Evolutionary conservation across 2,113 vertebrate genomes (phyloP).

Genomic region (Halcyon malimbica): DNA sequence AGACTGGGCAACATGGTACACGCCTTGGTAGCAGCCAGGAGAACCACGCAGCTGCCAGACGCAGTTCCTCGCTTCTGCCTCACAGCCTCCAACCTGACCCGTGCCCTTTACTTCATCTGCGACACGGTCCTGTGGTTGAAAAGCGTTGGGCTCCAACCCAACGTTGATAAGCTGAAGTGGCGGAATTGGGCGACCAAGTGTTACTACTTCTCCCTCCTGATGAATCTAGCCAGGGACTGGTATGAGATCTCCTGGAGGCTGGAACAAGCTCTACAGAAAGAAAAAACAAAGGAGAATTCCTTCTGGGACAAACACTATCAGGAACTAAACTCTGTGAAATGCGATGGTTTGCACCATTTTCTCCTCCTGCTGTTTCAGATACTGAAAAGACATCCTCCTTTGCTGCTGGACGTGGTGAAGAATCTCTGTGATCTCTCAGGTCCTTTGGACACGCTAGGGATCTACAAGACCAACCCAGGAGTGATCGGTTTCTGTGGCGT

Average conservation of each 20-base stretch:
- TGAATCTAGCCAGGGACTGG: conserved; percentile 82
- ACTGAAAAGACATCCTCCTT: conserved; percentile 81
- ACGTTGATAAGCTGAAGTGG: conserved; percentile 85
- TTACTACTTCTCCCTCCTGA: conserved; percentile 85
- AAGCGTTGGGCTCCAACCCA: conserved; percentile 75
- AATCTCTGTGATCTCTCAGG: conserved; percentile 91
- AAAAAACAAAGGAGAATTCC: conserved; percentile 37
- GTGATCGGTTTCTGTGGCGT: conserved; percentile 88
- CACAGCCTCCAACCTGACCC: conserved; percentile 81
- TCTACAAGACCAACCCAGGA: conserved; percentile 84
- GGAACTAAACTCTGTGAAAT: conserved; percentile 49
- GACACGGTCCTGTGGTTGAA: conserved; percentile 87
- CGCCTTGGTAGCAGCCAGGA: conserved; percentile 83
- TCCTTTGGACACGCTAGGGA: conserved; percentile 85
- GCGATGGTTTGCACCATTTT: conserved; percentile 77
- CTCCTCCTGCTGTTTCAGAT: conserved; percentile 75
- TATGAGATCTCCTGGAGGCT: conserved; percentile 83
- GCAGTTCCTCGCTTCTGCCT: conserved; percentile 84
- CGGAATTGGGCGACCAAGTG: conserved; percentile 78
- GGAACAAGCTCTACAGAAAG: conserved; percentile 53
- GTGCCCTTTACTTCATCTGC: conserved; percentile 88
- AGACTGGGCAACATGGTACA: conserved; percentile 88
- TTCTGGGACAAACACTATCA: neutral
- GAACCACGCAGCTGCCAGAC: conserved; percentile 76
- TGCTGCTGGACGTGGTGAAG: conserved; percentile 88